Percentiles rank a stretch among this genome's conserved stretches.
Conservation (phyloP, 2,888 invertebrate genomes). For the Pandemis heparana region DNA sequence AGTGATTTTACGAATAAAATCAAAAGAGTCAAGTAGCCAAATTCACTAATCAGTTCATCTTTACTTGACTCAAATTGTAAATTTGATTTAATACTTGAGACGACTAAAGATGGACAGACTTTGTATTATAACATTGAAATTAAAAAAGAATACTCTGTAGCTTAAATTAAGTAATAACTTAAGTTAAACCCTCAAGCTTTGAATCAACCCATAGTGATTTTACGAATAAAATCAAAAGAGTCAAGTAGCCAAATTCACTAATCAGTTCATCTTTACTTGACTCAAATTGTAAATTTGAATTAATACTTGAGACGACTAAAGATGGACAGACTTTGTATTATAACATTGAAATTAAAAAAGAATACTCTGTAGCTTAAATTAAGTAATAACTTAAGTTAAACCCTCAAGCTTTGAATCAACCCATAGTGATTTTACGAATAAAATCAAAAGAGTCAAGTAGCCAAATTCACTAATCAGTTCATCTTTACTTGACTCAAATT, state of each 20-base stretch:
- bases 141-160: background rate
- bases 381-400: background rate
- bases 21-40: background rate
- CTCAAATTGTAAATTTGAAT: no score
- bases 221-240: background rate
- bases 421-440: background rate
- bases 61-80: background rate
- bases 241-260: background rate
- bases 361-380: background rate
- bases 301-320: background rate
- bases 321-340: background rate
- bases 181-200: background rate
- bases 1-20: background rate
- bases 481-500: background rate
- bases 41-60: background rate
- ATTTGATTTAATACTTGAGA: background rate
- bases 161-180: background rate
- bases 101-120: background rate
- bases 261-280: background rate
- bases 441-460: background rate
- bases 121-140: background rate
- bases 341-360: background rate
- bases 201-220: background rate
- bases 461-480: background rate
- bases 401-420: background rate